Conservation (phyloP, 2,888 invertebrate species). For the Protonemura montana region DNA sequence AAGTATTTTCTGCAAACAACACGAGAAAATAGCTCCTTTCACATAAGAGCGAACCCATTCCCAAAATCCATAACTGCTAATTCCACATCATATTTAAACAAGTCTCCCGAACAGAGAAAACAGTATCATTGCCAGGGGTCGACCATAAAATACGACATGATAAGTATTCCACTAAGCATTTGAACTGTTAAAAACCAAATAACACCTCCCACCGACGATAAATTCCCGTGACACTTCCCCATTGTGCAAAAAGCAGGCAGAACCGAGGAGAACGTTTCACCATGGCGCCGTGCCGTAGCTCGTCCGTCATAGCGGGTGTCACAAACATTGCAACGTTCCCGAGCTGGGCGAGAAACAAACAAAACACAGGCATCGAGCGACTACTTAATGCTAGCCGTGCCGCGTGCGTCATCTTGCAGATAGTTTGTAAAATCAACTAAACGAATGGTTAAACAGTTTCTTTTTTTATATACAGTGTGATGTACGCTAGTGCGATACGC, state of each 20-base stretch:
- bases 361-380: background rate
- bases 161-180: background rate
- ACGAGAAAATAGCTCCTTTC: too few relatives aligned
- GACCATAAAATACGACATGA: background rate
- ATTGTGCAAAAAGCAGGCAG: slow-evolving; percentile 14
- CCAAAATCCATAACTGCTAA: background rate
- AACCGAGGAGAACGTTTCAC: too few relatives aligned
- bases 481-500: too few relatives aligned
- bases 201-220: slow-evolving; percentile 16
- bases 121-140: background rate
- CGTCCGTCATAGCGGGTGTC: slow-evolving; percentile 22
- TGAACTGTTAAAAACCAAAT: slow-evolving; percentile 3
- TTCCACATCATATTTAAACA: background rate
- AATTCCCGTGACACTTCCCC: background rate
- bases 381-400: background rate
- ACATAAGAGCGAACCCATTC: background rate
- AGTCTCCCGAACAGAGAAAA: background rate
- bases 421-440: background rate
- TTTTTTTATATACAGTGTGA: background rate
- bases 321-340: slow-evolving; percentile 9
- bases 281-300: background rate
- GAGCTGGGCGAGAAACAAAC: background rate
- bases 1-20: too few relatives aligned
- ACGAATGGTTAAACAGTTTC: background rate
- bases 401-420: background rate